Evolutionary conservation across 2,888 invertebrate genomes (phyloP).

Genomic region (Neuroscelio doddi): DNA sequence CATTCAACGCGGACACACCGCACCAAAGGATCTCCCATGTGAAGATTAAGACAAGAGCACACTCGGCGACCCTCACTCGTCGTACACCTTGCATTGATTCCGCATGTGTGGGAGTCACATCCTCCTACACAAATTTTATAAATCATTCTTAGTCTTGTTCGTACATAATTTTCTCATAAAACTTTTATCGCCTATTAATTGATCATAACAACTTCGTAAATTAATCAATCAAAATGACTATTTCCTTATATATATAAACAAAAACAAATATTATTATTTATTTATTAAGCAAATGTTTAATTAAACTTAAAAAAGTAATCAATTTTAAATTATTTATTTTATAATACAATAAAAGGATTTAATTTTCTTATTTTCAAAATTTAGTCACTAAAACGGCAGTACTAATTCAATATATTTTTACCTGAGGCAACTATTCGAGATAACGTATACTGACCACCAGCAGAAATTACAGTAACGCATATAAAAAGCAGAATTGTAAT

Average conservation of each 20-base stretch:
- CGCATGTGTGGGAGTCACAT: conserved; percentile 68
- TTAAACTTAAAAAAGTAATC: too few species aligned
- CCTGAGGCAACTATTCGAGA: conserved; percentile 52
- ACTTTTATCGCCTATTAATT: too few species aligned
- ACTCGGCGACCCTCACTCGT: conserved; percentile 81
- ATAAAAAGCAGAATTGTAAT: conserved; percentile 55
- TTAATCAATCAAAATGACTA: too few species aligned
- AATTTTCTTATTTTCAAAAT: too few species aligned
- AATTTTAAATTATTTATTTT: too few species aligned
- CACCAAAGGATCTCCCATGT: conserved; percentile 85
- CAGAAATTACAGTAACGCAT: conserved; percentile 12
- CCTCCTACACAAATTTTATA: conserved; percentile 50
- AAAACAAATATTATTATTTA: too few species aligned
- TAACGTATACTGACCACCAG: conserved; percentile 43
- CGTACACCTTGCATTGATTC: conserved; percentile 70
- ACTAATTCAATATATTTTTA: conserved; percentile 32
- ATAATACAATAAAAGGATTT: too few species aligned
- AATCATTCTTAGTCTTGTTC: conserved; percentile 14
- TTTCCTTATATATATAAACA: too few species aligned
- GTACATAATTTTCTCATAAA: too few species aligned
- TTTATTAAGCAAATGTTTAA: too few species aligned
- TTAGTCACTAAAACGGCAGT: too few species aligned
- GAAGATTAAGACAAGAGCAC: conserved; percentile 85
- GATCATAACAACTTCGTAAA: too few species aligned
- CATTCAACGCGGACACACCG: conserved; percentile 84